These are phyloP conservation scores for Pelodiscus sinensis DNA, from an alignment of 2,113 vertebrate genomes.

Conservation along the genomic window DNA sequence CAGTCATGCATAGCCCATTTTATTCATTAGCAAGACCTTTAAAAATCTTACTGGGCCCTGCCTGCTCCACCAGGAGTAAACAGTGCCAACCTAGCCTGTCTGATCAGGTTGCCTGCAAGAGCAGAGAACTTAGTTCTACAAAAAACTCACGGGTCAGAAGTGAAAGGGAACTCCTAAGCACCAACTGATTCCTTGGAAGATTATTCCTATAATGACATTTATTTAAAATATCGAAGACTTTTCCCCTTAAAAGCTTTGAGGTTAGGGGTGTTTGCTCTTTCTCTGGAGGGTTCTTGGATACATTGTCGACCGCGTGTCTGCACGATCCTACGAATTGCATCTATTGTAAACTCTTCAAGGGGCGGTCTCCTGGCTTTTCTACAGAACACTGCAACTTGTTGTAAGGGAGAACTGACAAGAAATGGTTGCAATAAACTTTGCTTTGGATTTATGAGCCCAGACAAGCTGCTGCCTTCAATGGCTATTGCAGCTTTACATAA, in stretches of 20 bases:
- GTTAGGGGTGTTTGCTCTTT: background rate
- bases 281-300: background rate
- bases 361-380: background rate
- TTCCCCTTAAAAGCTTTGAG: background rate
- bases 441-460: background rate
- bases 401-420: background rate
- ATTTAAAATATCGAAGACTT: too few relatives aligned
- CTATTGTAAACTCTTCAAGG: background rate
- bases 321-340: background rate
- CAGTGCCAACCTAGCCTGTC: background rate
- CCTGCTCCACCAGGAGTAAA: background rate
- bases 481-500: too few relatives aligned
- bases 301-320: too few relatives aligned
- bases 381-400: background rate
- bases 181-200: background rate
- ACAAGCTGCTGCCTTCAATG: too few relatives aligned
- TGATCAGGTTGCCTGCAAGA: background rate
- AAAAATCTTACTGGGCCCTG: background rate
- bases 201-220: too few relatives aligned
- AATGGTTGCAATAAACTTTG: background rate
- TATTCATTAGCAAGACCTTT: background rate
- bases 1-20: background rate
- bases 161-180: background rate
- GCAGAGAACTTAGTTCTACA: background rate
- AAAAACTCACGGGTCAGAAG: too few relatives aligned